Conservation (phyloP, 2,888 invertebrate species). For the Rhagium mordax region DNA sequence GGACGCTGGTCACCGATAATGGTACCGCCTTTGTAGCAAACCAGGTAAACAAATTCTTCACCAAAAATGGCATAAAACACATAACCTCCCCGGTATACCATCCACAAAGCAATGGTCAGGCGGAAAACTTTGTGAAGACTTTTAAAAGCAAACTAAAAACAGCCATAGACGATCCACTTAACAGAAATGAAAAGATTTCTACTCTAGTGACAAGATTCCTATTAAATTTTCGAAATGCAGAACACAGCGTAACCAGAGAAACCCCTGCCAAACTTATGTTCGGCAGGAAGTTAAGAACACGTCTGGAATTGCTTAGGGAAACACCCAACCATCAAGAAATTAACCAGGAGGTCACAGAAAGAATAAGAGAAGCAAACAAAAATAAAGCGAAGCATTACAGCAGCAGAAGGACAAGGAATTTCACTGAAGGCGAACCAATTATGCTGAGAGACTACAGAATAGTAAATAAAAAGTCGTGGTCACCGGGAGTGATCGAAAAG, state of each 20-base stretch:
- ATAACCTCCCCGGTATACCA: slow-evolving; percentile 10
- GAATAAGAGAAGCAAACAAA: neutral
- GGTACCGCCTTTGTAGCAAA: slow-evolving; percentile 5
- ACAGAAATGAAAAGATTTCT: neutral
- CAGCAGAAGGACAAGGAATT: neutral
- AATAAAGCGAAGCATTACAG: neutral
- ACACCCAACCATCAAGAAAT: neutral
- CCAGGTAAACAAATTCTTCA: neutral
- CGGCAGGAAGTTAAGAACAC: slow-evolving; percentile 31
- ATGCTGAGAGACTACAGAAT: slow-evolving; percentile 19
- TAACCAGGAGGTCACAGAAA: neutral
- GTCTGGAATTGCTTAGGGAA: slow-evolving; percentile 23
- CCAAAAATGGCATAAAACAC: slow-evolving; percentile 24
- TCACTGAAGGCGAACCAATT: neutral
- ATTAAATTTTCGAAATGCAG: slow-evolving; percentile 14
- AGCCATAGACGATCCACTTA: neutral
- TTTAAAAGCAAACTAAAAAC: neutral
- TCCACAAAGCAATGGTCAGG: slow-evolving; percentile 28
- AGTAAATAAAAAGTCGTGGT: slow-evolving; percentile 3
- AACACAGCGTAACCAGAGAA: slow-evolving; percentile 21
- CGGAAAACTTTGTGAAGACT: neutral
- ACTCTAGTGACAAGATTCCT: neutral
- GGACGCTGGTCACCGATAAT: slow-evolving; percentile 15
- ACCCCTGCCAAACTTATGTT: slow-evolving; percentile 33
- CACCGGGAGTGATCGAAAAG: neutral